A percentile compares a stretch with the other conserved stretches of the same genome.
These are phyloP conservation scores for Stegophylla sp. DNA, from an alignment of 2,888 invertebrate species.

Conservation along the genomic window DNA sequence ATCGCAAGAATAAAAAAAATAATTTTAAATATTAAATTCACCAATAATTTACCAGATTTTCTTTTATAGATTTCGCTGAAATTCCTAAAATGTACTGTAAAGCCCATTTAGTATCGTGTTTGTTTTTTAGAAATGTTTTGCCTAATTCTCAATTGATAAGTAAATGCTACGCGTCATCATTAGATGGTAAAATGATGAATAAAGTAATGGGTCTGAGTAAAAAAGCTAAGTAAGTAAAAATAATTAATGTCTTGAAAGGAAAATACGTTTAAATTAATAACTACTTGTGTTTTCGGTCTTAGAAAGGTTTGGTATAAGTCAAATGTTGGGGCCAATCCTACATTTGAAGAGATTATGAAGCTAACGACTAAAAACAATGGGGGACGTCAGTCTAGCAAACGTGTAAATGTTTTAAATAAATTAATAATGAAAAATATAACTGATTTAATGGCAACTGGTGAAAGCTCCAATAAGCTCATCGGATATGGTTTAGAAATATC, in stretches of 20 bases:
- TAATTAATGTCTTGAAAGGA: no score
- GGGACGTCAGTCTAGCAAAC: constrained; percentile 23
- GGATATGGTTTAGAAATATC: constrained; percentile 77
- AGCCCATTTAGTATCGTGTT: background rate
- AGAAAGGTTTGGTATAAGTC: constrained; percentile 47
- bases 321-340: constrained; percentile 37
- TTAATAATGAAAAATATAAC: constrained; percentile 82
- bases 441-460: constrained; percentile 78
- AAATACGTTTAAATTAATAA: no score
- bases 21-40: no score
- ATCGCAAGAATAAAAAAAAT: no score
- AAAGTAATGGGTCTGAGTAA: constrained; percentile 48
- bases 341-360: constrained; percentile 47
- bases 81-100: constrained; percentile 20
- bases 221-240: constrained; percentile 30
- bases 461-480: constrained; percentile 70
- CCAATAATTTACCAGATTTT: no score
- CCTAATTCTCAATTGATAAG: background rate
- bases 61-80: no score
- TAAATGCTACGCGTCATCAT: constrained; percentile 31
- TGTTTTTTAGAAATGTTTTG: constrained; percentile 4
- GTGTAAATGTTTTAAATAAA: constrained; percentile 73
- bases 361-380: constrained; percentile 44
- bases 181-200: constrained; percentile 50
- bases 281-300: no score